phyloP scores from a whole-genome alignment of 2,113 vertebrate genomes.

The Malurus alboscapulatus region DNA sequence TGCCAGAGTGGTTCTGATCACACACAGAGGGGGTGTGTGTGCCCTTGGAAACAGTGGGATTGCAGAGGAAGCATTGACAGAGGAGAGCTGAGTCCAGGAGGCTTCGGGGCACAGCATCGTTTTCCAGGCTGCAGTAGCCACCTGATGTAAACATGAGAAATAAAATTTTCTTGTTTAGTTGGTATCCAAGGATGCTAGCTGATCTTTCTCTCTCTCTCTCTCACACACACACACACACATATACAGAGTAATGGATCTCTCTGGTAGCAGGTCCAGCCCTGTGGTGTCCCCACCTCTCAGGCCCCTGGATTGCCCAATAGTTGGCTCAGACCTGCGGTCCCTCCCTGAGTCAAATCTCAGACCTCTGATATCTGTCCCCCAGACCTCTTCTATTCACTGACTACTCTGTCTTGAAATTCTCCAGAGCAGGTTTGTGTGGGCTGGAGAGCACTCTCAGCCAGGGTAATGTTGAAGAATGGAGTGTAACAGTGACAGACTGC shows the following conservation, averaged over 20 bases:
- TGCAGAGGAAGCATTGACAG: background rate
- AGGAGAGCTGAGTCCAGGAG: background rate
- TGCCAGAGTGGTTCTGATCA: background rate
- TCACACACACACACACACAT: rapidly evolving
- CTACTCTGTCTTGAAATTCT: background rate
- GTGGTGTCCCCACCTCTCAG: background rate
- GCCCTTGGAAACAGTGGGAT: background rate
- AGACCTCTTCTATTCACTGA: background rate
- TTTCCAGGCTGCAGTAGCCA: background rate
- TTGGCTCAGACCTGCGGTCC: background rate
- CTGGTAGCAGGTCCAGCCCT: background rate
- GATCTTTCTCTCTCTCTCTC: too few relatives aligned
- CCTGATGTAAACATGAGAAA: background rate
- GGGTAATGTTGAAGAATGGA: background rate
- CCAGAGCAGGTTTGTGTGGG: background rate
- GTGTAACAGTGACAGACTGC: background rate
- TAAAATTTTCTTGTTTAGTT: background rate
- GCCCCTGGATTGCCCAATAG: rapidly evolving
- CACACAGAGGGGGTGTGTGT: background rate
- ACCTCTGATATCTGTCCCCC: background rate
- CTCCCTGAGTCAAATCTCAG: background rate
- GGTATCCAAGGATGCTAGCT: background rate
- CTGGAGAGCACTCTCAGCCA: background rate
- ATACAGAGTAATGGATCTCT: background rate
- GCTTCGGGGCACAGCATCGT: rapidly evolving